Conservation (phyloP, 2,888 invertebrate genomes). For the Mycalesis mineus region DNA sequence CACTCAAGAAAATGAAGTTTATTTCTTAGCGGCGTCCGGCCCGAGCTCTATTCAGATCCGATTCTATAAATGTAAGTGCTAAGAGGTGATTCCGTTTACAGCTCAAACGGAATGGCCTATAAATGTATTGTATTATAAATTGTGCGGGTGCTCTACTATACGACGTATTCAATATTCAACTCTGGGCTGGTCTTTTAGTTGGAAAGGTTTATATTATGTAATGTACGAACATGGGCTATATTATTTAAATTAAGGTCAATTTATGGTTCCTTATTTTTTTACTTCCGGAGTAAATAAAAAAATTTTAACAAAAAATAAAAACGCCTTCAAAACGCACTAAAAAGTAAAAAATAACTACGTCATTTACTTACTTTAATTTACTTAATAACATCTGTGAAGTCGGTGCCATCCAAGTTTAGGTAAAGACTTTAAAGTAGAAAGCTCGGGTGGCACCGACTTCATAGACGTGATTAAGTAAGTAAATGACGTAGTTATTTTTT, state of each 20-base stretch:
- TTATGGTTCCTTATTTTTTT: no score
- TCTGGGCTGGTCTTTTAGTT: neutral
- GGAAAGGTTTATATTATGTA: neutral
- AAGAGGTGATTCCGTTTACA: slow-evolving; percentile 51
- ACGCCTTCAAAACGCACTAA: no score
- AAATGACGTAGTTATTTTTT: no score
- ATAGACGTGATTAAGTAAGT: no score
- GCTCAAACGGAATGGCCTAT: slow-evolving; percentile 27
- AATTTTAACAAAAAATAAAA: no score
- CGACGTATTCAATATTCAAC: slow-evolving; percentile 1
- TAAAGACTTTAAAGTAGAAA: no score
- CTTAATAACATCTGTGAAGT: no score
- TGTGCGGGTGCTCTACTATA: neutral
- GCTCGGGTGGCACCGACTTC: no score
- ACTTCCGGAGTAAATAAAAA: no score
- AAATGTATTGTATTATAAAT: slow-evolving; percentile 23
- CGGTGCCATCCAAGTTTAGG: no score
- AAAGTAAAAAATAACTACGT: no score
- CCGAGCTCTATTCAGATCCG: slow-evolving; percentile 57
- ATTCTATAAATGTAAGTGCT: slow-evolving; percentile 66
- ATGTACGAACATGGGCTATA: neutral
- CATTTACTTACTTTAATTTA: no score
- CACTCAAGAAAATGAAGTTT: slow-evolving; percentile 63
- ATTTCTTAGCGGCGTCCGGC: slow-evolving; percentile 59
- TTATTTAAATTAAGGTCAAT: neutral